Evolutionary conservation across 2,113 vertebrate species (phyloP).

Genomic region (Tenrec ecaudatus): DNA sequence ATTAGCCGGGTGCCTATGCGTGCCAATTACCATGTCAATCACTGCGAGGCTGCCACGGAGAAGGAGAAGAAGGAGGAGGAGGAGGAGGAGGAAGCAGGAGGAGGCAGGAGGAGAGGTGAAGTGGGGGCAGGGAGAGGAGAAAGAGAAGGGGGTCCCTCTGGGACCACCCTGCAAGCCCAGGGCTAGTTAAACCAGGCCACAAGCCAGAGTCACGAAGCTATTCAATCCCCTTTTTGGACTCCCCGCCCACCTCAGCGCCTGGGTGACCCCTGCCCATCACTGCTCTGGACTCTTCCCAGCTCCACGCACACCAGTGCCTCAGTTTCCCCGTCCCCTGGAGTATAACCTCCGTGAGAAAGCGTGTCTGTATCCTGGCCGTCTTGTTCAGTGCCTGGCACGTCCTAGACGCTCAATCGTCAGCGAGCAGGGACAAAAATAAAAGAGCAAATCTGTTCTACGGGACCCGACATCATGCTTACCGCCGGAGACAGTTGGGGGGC

Average conservation of each 20-base stretch:
- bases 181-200: conserved; percentile 30
- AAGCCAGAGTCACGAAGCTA: fast-evolving
- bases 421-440: conserved; percentile 33
- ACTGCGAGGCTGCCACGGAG: background rate
- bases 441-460: background rate
- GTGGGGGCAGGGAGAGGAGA: no score
- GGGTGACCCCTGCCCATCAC: background rate
- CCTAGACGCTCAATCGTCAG: background rate
- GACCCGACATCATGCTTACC: conserved; percentile 28
- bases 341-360: background rate
- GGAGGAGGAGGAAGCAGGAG: fast-evolving
- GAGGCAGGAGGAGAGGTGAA: no score
- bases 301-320: background rate
- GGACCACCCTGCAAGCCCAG: background rate
- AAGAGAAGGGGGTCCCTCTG: background rate
- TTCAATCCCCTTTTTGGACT: background rate
- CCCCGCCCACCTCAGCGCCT: background rate
- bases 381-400: background rate
- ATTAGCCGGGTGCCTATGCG: conserved; percentile 73
- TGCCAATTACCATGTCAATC: conserved; percentile 79
- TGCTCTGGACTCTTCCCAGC: background rate
- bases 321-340: background rate
- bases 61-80: background rate
- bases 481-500: background rate
- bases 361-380: background rate